These are phyloP conservation scores for Bellardia pandia DNA, from an alignment of 2,888 invertebrate genomes.

Conservation along the genomic window DNA sequence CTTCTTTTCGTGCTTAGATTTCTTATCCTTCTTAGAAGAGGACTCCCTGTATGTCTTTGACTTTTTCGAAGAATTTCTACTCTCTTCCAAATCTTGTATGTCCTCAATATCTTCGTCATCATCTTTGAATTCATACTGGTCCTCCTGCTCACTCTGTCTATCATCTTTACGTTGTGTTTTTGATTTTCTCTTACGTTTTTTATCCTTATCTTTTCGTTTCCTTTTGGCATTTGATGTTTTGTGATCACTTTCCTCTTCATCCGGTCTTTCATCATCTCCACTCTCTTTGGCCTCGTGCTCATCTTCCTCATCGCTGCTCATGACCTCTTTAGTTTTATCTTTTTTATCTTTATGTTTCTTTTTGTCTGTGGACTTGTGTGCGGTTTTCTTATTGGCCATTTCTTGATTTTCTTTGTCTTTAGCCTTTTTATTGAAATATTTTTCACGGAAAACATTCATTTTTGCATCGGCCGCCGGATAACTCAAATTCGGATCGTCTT, in stretches of 20 bases:
- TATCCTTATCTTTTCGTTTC: constrained; percentile 83
- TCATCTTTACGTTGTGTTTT: constrained; percentile 77
- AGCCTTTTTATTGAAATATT: constrained; percentile 83
- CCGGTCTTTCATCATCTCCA: constrained; percentile 54
- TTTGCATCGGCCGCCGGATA: constrained; percentile 85
- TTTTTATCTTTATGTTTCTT: constrained; percentile 66
- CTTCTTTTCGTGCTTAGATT: constrained; percentile 63
- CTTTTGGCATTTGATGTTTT: constrained; percentile 81
- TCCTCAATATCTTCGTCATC: constrained; percentile 62
- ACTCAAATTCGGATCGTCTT: constrained; percentile 90
- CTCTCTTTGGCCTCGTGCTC: constrained; percentile 76
- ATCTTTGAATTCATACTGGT: constrained; percentile 64
- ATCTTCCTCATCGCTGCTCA: constrained; percentile 75
- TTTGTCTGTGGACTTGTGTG: constrained; percentile 65
- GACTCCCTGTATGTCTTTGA: constrained; percentile 56
- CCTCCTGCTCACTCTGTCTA: constrained; percentile 65
- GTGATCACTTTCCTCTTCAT: constrained; percentile 72
- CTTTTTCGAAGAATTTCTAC: constrained; percentile 65
- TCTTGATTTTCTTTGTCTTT: constrained; percentile 76
- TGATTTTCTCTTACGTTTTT: constrained; percentile 82
- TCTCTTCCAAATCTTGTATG: constrained; percentile 53
- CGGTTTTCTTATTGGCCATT: constrained; percentile 59
- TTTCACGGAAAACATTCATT: constrained; percentile 84
- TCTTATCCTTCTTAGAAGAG: constrained; percentile 59
- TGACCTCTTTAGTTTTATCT: constrained; percentile 73